Conservation (phyloP, 2,113 vertebrate species). For the Scomber japonicus region DNA sequence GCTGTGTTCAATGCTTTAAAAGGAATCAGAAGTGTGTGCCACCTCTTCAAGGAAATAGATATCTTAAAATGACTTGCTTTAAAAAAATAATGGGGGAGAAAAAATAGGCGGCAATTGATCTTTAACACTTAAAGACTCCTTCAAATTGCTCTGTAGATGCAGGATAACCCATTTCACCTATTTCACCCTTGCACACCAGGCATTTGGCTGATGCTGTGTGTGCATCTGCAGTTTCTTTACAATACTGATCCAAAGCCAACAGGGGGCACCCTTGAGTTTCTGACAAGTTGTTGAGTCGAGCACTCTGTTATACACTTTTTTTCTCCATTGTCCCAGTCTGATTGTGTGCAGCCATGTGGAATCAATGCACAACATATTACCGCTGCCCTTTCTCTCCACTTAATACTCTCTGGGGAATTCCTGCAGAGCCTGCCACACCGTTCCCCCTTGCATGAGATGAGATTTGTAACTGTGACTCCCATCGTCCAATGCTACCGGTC, state of each 20-base stretch:
- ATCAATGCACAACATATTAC: constrained; percentile 73
- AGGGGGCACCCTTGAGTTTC: constrained; percentile 42
- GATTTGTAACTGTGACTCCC: constrained; percentile 64
- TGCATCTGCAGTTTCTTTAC: constrained; percentile 1
- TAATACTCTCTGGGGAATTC: constrained; percentile 70
- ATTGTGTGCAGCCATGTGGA: constrained; percentile 79
- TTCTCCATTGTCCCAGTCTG: constrained; percentile 52
- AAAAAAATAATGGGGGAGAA: background rate
- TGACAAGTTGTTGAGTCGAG: constrained; percentile 28
- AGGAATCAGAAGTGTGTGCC: background rate
- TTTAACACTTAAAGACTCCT: background rate
- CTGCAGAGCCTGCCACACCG: constrained; percentile 26
- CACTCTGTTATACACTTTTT: constrained; percentile 48
- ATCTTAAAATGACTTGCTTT: background rate
- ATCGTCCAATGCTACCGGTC: constrained; percentile 42
- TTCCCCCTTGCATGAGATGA: constrained; percentile 46
- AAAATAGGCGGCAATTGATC: background rate
- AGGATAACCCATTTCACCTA: background rate
- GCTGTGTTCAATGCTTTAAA: background rate
- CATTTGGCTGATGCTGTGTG: background rate
- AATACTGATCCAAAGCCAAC: constrained; percentile 28
- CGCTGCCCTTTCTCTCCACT: constrained; percentile 66
- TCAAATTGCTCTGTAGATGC: background rate
- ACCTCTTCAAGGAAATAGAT: background rate
- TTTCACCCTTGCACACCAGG: background rate